Percentiles rank a stretch among this genome's conserved stretches.
These are phyloP conservation scores for Lydus trimaculatus DNA, from an alignment of 2,888 invertebrate species.

Conservation along the genomic window DNA sequence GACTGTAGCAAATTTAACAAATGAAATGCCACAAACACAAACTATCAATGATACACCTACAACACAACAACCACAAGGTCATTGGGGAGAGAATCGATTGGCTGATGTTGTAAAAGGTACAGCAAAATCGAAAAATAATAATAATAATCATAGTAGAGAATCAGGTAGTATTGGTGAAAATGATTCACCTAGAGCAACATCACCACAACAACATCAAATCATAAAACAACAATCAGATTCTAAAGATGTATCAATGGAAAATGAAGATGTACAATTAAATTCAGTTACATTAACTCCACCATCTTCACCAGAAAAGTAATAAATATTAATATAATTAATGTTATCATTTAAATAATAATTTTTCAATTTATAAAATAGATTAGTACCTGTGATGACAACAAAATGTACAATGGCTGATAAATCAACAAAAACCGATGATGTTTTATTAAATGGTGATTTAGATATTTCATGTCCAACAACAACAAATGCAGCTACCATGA, in stretches of 20 bases:
- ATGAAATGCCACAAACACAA: slow-evolving; percentile 46
- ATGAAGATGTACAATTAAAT: slow-evolving; percentile 57
- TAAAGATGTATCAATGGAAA: slow-evolving; percentile 49
- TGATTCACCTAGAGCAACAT: slow-evolving; percentile 52
- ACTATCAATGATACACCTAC: slow-evolving; percentile 41
- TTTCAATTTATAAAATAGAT: slow-evolving; percentile 37
- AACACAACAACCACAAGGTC: slow-evolving; percentile 35
- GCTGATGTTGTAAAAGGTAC: slow-evolving; percentile 83
- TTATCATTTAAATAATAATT: not conserved
- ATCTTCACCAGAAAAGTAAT: slow-evolving; percentile 70
- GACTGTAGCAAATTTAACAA: slow-evolving; percentile 49
- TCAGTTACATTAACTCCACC: slow-evolving; percentile 66
- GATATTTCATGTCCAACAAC: slow-evolving; percentile 56
- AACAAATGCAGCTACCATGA: slow-evolving; percentile 66
- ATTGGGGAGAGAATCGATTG: slow-evolving; percentile 70
- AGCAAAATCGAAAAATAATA: slow-evolving; percentile 65
- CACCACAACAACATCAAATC: slow-evolving; percentile 49
- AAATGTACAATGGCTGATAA: slow-evolving; percentile 70
- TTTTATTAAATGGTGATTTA: slow-evolving; percentile 53
- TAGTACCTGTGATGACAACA: slow-evolving; percentile 57
- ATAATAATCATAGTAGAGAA: slow-evolving; percentile 46
- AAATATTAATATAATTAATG: slow-evolving; percentile 28
- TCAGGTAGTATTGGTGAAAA: slow-evolving; percentile 51
- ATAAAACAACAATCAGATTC: slow-evolving; percentile 40
- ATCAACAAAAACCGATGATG: slow-evolving; percentile 73